phyloP scores from a whole-genome alignment of 2,113 vertebrate genomes.

The Nerophis lumbriciformis region DNA sequence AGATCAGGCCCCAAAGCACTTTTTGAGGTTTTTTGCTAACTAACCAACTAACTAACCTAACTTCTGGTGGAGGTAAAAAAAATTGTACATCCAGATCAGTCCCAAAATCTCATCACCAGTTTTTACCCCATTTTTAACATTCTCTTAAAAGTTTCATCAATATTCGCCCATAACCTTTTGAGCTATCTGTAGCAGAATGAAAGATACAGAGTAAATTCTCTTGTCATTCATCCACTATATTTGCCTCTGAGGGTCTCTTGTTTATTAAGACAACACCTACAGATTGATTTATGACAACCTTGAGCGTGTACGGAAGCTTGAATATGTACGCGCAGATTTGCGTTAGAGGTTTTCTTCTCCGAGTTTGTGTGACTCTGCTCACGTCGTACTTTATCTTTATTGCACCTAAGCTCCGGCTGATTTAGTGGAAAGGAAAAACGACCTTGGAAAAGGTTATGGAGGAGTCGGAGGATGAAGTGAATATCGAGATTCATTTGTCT shows the following conservation, averaged over 20 bases:
- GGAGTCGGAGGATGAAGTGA: slow-evolving; percentile 43
- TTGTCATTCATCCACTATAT: slow-evolving; percentile 31
- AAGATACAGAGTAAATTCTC: too few species aligned
- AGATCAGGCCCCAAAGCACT: too few species aligned
- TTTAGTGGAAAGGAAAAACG: slow-evolving; percentile 27
- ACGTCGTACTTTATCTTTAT: slow-evolving; percentile 8
- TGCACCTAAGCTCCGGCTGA: slow-evolving; percentile 38
- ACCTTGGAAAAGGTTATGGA: slow-evolving; percentile 44
- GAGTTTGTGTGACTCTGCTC: background rate
- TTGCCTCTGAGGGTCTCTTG: slow-evolving; percentile 24
- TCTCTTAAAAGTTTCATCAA: too few species aligned
- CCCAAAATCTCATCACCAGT: too few species aligned
- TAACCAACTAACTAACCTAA: too few species aligned
- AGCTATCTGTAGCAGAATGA: too few species aligned
- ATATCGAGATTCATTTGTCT: slow-evolving; percentile 40
- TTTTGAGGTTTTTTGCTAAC: too few species aligned
- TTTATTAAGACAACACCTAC: slow-evolving; percentile 46
- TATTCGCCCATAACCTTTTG: too few species aligned
- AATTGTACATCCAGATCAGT: too few species aligned
- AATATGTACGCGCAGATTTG: slow-evolving; percentile 1
- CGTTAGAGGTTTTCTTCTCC: too few species aligned
- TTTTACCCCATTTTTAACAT: too few species aligned
- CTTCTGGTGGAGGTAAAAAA: too few species aligned
- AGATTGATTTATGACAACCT: slow-evolving; percentile 52
- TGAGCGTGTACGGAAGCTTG: slow-evolving; percentile 19